These are phyloP conservation scores for Ailuropoda melanoleuca DNA, from an alignment of 2,113 vertebrate genomes.

Conservation along the genomic window DNA sequence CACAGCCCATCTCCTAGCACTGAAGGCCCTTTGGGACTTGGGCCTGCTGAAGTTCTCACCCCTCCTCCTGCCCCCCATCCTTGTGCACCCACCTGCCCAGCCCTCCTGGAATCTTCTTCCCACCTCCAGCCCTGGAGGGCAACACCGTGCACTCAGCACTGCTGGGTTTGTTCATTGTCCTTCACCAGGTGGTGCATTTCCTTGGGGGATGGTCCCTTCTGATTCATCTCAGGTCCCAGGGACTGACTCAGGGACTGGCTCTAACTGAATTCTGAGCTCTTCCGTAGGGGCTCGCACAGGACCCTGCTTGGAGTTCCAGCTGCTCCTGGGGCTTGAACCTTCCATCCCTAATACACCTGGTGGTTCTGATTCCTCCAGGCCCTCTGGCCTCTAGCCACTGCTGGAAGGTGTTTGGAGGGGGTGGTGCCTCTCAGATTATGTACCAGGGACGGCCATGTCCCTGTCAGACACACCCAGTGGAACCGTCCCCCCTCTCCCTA, in stretches of 20 bases:
- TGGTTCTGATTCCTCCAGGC: background rate
- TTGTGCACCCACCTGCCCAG: fast-evolving
- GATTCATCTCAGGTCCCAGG: background rate
- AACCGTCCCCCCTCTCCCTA: background rate
- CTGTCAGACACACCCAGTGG: background rate
- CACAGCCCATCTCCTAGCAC: background rate
- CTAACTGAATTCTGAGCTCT: background rate
- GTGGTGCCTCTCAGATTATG: background rate
- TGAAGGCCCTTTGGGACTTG: background rate
- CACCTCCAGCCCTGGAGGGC: fast-evolving
- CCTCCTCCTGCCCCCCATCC: too few relatives aligned
- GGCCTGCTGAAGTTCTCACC: background rate
- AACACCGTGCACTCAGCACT: too few relatives aligned
- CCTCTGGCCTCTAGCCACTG: background rate
- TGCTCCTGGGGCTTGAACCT: background rate
- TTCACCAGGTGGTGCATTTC: background rate
- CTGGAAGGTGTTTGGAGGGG: background rate
- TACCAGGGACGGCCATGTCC: background rate
- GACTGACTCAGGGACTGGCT: background rate
- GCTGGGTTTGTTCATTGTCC: background rate
- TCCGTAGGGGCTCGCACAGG: background rate
- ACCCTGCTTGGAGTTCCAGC: background rate
- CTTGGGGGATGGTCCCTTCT: background rate
- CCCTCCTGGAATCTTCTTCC: background rate
- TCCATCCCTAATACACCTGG: background rate